Percentiles rank a stretch among this genome's conserved stretches.
Conservation (phyloP, 2,113 vertebrate genomes). For the Hystrix brachyura region DNA sequence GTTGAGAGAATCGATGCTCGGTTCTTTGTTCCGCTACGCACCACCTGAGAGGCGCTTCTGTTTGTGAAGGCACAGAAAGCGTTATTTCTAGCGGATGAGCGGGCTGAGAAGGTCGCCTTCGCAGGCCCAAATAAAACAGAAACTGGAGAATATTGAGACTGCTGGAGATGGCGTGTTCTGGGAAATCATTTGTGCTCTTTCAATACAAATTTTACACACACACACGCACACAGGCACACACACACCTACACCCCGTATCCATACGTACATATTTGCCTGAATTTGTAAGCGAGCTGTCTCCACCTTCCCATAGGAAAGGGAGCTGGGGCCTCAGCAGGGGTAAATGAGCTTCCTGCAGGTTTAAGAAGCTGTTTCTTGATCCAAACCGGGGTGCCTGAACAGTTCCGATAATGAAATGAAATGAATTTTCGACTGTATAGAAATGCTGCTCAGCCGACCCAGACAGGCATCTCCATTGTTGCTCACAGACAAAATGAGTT, state of each 20-base stretch:
- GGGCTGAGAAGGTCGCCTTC: conserved; percentile 64
- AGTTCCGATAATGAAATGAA: conserved; percentile 85
- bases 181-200: not conserved
- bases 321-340: conserved; percentile 83
- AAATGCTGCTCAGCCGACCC: conserved; percentile 76
- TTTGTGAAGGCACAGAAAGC: not conserved
- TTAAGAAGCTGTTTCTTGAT: conserved; percentile 80
- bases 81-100: conserved; percentile 55
- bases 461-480: conserved; percentile 36
- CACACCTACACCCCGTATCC: not conserved
- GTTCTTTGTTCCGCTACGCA: not conserved
- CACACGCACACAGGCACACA: not conserved
- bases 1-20: conserved; percentile 34
- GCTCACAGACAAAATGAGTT: conserved; percentile 65
- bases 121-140: conserved; percentile 69
- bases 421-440: conserved; percentile 80
- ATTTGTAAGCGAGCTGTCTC: conserved; percentile 33
- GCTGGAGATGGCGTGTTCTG: not conserved
- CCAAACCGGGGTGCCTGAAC: conserved; percentile 81
- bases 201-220: not conserved
- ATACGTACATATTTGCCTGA: not conserved
- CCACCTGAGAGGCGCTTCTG: conserved; percentile 30
- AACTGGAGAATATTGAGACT: not conserved
- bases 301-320: conserved; percentile 68
- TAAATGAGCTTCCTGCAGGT: conserved; percentile 85